These are phyloP conservation scores for Aphelocoma californica DNA, from an alignment of 2,797 vertebrate species.

Conservation along the genomic window DNA sequence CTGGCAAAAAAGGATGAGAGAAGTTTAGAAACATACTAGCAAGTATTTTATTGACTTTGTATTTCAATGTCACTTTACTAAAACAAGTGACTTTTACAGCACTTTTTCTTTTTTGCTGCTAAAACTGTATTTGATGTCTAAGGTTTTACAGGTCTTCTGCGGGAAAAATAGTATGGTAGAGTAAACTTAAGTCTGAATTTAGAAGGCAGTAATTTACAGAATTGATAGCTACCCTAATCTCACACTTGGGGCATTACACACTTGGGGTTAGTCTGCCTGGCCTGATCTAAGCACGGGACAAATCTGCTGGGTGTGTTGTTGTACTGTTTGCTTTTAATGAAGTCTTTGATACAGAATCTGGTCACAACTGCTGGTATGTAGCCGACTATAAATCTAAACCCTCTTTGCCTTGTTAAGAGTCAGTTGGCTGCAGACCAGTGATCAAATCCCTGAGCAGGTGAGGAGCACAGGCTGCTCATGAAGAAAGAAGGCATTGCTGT, in stretches of 20 bases:
- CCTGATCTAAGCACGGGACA: background rate
- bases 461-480: background rate
- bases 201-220: background rate
- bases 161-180: background rate
- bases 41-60: background rate
- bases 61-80: background rate
- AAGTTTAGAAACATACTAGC: background rate
- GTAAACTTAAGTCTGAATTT: background rate
- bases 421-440: background rate
- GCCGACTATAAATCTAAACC: background rate
- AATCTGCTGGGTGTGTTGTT: rapidly evolving
- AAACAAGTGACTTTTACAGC: background rate
- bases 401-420: background rate
- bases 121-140: background rate
- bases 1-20: background rate
- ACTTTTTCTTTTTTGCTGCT: background rate
- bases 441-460: background rate
- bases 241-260: background rate
- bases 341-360: background rate
- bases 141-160: background rate
- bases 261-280: background rate
- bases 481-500: rapidly evolving
- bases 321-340: background rate
- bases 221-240: background rate
- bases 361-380: background rate